Evolutionary conservation across 2,888 invertebrate genomes (phyloP), one percentile per base, ranked within the genome.

Genomic region (Prenolepis imparis): DNA sequence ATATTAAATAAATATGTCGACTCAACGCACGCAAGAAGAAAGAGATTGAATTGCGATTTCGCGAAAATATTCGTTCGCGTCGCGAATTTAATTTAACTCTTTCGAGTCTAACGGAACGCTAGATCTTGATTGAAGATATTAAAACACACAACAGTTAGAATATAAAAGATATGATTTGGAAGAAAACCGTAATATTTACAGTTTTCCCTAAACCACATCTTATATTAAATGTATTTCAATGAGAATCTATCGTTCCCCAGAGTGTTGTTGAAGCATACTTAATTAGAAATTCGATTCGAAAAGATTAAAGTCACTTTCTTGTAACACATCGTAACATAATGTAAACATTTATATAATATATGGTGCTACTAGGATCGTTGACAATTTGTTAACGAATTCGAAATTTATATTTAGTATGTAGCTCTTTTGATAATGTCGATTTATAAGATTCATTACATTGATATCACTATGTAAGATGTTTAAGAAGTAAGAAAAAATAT

Each of bases 391-490:
- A 52, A 52, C 52, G n/a, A 52, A n/a, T 52, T 52, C 87, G 63
- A 82, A 85, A 78, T 88, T 73, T 82, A 72, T 88, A 72, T 88
- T 83, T 84, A 88, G 81, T 81, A 81, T 57, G 36, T 86, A 86
- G 77, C 48, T 84, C 55, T 82, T 83, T 82, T 82, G 84, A 82
- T 88, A 86, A 89, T 72, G 77, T 84, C 82, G 83, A 87, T 75
- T 83, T 81, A 59, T 90, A 89, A 90, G 87, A 83, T 84, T 82
- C 84, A 70, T 77, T 74, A 83, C 85, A 77, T 77, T 84, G 80
- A 41, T 87, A 87, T 84, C 41, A 84, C 68, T 85, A 78, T 66
- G n/a, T 83, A 88, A 89, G 82, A 82, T 74, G 82, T 86, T 63
- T 86, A 89, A 82, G 63, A 84, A 85, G 32, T 68, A 81, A 88